Evolutionary conservation across 2,113 vertebrate species (phyloP), one percentile per base, ranked within the genome.

Genomic region (Nycticorax nycticorax): DNA sequence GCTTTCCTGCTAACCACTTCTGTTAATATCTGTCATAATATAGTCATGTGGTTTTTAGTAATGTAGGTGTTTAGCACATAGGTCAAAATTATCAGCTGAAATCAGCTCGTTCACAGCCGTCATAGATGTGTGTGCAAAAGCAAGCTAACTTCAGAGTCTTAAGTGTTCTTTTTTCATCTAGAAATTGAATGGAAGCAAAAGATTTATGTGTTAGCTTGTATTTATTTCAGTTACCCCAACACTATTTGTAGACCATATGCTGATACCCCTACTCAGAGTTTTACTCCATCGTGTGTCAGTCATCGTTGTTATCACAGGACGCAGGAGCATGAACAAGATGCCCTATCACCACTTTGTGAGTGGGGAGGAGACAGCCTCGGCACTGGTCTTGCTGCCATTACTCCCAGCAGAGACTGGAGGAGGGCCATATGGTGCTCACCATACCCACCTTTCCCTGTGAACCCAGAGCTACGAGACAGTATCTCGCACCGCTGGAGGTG

Each of bases 1-100:
- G 52, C 84, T 96, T 95, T 97, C 55, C 62, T 50, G 24, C 72
- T 91, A 88, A 87, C 75, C 77, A 53, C 79, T 96, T 66, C 81
- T 62, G 60, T 96, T 94, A 96, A 82, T 85, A 71, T 48, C 24
- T 43, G 48, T 63, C 57, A 16, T 88, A 89, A 79, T 87, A 78
- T 30, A 92, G 67, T 74, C 64, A 82, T 93, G 74, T 93, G 88
- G 80, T 69, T 98, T 97, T 76, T 72, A 72, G 53, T 94, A 96
- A 77, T 94, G 92, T 43, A 52, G 55, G 52, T 95, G 82, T 96
- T 93, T 60, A 86, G 85, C 89, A 85, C 33, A 91, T 37, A 68
- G 73, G 81, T 93, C 76, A 95, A 68, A 96, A 71, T 37, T 10
- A 62, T 87, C 43, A 52, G 17, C 19, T 91, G 67, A 72, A 81